phyloP scores from a whole-genome alignment of 1,140 invertebrate species.

The Eriosoma lanigerum region DNA sequence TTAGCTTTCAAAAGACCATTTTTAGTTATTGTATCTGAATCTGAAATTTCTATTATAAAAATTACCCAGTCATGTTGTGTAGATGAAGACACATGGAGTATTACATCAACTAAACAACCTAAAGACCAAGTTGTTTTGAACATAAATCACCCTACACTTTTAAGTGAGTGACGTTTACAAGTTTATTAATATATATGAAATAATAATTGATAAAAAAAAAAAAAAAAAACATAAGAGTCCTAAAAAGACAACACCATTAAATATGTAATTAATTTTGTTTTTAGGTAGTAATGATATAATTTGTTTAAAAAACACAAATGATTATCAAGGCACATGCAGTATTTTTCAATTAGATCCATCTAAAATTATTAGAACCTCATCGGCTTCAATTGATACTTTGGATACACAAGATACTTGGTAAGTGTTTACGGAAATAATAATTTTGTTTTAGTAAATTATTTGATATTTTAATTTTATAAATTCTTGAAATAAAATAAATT shows the following conservation, averaged over 20 bases:
- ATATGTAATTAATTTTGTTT: neutral
- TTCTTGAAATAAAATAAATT: neutral
- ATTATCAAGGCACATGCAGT: conserved; percentile 28
- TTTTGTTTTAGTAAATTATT: too few relatives aligned
- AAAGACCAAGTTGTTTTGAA: conserved; percentile 31
- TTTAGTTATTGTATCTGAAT: conserved; percentile 41
- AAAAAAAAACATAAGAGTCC: too few relatives aligned
- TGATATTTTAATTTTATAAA: neutral
- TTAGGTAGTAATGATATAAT: conserved; percentile 16
- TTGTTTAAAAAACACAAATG: conserved; percentile 4
- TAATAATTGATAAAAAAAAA: too few relatives aligned
- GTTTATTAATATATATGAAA: too few relatives aligned
- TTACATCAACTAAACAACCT: conserved; percentile 46
- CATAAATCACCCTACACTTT: conserved; percentile 21
- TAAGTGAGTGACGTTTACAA: neutral
- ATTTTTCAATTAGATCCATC: conserved; percentile 38
- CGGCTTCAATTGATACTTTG: conserved; percentile 10
- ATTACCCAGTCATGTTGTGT: conserved; percentile 37
- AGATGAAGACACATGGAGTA: conserved; percentile 44
- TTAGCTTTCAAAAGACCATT: conserved; percentile 41
- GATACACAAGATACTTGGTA: conserved; percentile 23
- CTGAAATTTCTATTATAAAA: conserved; percentile 41
- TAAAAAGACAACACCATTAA: too few relatives aligned
- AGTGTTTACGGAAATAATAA: neutral
- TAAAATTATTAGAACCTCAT: conserved; percentile 10